Evolutionary conservation across 1,140 invertebrate genomes (phyloP).

Genomic region (Tribolium madens): DNA sequence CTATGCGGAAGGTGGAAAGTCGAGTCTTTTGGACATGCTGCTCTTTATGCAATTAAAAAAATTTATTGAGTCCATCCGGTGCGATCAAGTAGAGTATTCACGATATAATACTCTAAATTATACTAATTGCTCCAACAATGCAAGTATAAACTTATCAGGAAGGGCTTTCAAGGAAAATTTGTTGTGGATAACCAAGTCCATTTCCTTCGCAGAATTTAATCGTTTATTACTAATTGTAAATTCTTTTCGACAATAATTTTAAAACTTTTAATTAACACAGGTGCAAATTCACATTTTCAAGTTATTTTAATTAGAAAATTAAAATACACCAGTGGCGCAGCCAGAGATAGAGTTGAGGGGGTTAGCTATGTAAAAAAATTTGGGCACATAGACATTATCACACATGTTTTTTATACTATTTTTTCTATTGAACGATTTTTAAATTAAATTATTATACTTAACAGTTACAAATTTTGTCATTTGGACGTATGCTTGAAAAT

Average conservation of each 20-base stretch:
- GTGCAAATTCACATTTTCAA: too few relatives aligned
- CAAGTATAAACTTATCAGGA: neutral
- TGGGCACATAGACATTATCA: too few relatives aligned
- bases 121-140: conserved; percentile 14
- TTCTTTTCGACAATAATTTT: neutral
- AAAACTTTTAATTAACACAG: too few relatives aligned
- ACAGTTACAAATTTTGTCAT: too few relatives aligned
- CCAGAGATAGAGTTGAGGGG: too few relatives aligned
- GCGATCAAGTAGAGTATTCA: neutral
- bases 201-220: neutral
- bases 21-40: neutral
- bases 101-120: conserved; percentile 12
- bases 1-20: neutral
- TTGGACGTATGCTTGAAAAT: too few relatives aligned
- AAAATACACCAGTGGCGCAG: too few relatives aligned
- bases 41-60: conserved; percentile 10
- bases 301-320: too few relatives aligned
- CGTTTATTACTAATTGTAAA: neutral
- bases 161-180: neutral
- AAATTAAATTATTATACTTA: too few relatives aligned
- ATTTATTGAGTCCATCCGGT: conserved; percentile 22
- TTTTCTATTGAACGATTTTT: too few relatives aligned
- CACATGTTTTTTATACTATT: too few relatives aligned
- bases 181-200: neutral
- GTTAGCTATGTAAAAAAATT: too few relatives aligned